Percentiles rank a stretch among this genome's conserved stretches.
phyloP scores from a whole-genome alignment of 2,797 vertebrate genomes.

The Petrocephalus schoutedeni region DNA sequence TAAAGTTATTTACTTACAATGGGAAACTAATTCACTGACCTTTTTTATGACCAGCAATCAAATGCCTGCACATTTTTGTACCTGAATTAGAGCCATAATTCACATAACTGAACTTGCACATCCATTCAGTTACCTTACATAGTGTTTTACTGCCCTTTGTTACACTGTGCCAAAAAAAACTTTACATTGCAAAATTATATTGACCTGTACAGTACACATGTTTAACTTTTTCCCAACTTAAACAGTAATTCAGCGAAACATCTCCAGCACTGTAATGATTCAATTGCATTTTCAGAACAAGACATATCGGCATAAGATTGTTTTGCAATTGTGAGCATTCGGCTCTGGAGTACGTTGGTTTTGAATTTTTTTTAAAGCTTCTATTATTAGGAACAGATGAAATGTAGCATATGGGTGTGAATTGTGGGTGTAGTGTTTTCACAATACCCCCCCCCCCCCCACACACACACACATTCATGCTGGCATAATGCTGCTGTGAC shows the following conservation, averaged over 20 bases:
- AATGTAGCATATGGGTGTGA: not conserved
- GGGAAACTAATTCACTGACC: not conserved
- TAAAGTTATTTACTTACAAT: not conserved
- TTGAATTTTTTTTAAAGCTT: constrained; percentile 2
- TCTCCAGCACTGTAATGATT: not conserved
- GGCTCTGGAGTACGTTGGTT: not conserved
- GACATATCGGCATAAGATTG: not conserved
- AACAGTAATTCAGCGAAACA: not conserved
- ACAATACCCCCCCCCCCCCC: constrained; percentile 59
- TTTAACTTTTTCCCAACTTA: not conserved
- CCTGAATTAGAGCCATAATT: not conserved
- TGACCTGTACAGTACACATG: not conserved
- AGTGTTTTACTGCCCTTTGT: not conserved
- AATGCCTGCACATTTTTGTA: not conserved
- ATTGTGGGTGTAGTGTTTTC: constrained; percentile 39
- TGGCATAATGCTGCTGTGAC: constrained; percentile 47
- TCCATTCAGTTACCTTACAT: not conserved
- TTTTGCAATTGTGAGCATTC: constrained; percentile 12
- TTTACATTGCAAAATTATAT: not conserved
- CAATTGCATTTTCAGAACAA: not conserved
- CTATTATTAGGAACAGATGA: constrained; percentile 7
- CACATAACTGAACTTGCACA: not conserved
- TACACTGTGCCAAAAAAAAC: not conserved
- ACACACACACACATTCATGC: constrained; percentile 28
- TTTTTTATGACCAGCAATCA: not conserved